These are phyloP conservation scores for Panagrolaimus sp. DNA, from an alignment of 1,140 invertebrate genomes.

Conservation along the genomic window DNA sequence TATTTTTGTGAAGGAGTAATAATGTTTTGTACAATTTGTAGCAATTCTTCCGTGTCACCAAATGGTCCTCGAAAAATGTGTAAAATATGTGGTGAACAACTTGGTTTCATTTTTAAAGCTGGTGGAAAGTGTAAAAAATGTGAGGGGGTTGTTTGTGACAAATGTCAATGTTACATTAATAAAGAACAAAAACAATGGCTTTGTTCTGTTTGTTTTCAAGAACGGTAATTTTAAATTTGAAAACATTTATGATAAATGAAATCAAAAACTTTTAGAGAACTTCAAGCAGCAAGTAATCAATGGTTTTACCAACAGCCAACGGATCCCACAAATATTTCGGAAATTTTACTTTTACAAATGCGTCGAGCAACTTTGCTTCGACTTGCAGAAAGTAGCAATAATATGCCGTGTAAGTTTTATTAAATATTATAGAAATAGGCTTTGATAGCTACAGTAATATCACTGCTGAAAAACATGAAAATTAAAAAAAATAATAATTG, in stretches of 20 bases:
- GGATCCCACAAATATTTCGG: neutral
- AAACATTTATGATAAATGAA: neutral
- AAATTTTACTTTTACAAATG: slow-evolving; percentile 12
- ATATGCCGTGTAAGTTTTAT: neutral
- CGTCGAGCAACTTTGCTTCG: slow-evolving; percentile 11
- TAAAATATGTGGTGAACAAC: slow-evolving; percentile 6
- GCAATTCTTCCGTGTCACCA: neutral
- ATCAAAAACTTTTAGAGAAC: neutral
- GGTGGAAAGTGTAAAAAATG: slow-evolving; percentile 6
- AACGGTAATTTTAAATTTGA: slow-evolving; percentile 1
- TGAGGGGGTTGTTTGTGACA: neutral
- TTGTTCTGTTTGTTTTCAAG: neutral
- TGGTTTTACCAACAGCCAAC: neutral
- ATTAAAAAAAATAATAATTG: too few species aligned
- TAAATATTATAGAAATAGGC: too few species aligned
- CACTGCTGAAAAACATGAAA: too few species aligned
- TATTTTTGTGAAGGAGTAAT: neutral
- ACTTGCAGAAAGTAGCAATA: slow-evolving; percentile 1
- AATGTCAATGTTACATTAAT: neutral
- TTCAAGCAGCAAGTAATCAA: neutral
- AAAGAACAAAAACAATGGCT: neutral
- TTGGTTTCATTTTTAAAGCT: slow-evolving; percentile 10
- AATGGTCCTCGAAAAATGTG: neutral
- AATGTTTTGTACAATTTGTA: too few species aligned
- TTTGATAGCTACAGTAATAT: too few species aligned